A percentile compares a stretch with the other conserved stretches of the same genome.
Evolutionary conservation across 2,797 vertebrate genomes (phyloP).

Genomic region (Cynopterus sphinx): DNA sequence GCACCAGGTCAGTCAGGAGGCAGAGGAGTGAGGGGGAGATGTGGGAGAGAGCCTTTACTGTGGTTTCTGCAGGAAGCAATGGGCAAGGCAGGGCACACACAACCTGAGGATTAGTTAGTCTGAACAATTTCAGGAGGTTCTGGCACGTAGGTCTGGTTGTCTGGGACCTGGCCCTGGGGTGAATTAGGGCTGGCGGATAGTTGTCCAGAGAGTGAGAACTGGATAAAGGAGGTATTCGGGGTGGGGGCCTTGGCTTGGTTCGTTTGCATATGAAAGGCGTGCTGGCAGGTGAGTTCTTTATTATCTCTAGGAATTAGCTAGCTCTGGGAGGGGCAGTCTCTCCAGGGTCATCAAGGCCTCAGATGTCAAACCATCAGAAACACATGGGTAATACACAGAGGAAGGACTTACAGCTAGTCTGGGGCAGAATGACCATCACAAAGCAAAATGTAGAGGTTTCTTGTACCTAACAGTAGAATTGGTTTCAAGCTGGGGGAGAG

Average conservation of each 20-base stretch:
- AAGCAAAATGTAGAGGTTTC: background rate
- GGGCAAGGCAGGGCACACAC: background rate
- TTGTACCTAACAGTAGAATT: background rate
- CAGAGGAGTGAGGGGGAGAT: accelerated
- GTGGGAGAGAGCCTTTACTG: background rate
- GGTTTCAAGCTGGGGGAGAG: background rate
- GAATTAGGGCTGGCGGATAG: background rate
- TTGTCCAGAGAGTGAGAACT: background rate
- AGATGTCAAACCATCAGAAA: background rate
- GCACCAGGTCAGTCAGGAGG: background rate
- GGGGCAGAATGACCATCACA: background rate
- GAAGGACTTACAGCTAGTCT: background rate
- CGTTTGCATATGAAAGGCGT: background rate
- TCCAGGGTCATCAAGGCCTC: background rate
- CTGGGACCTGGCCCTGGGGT: background rate
- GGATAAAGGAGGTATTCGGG: background rate
- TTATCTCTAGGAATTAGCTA: background rate
- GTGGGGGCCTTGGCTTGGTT: background rate
- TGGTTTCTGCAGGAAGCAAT: background rate
- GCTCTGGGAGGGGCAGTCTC: background rate
- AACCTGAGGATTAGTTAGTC: background rate
- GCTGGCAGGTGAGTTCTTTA: background rate
- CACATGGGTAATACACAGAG: background rate
- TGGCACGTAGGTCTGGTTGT: too few relatives aligned
- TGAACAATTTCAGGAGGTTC: background rate